Percentiles rank a stretch among this genome's conserved stretches.
These are phyloP conservation scores for Hermaeophaga mercurialis DNA, from an alignment of 2,888 invertebrate genomes.

Conservation along the genomic window DNA sequence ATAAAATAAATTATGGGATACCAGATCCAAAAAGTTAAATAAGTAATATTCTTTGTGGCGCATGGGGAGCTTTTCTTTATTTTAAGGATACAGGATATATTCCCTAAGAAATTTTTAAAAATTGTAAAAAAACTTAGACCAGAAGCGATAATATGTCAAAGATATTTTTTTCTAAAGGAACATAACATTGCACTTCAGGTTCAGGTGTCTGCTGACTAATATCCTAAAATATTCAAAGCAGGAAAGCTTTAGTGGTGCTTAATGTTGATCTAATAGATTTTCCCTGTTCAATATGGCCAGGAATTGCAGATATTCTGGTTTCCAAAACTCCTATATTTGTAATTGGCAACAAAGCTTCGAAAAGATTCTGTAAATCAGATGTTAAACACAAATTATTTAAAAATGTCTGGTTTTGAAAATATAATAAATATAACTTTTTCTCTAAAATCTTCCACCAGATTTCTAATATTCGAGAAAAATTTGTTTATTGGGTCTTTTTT, in stretches of 20 bases:
- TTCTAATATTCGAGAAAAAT: too few relatives aligned
- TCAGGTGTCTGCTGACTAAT: constrained; percentile 76
- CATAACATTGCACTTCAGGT: constrained; percentile 87
- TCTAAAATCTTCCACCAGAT: too few relatives aligned
- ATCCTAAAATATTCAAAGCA: constrained; percentile 73
- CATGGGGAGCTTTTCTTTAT: constrained; percentile 86
- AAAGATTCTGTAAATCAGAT: constrained; percentile 60
- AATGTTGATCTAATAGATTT: constrained; percentile 91
- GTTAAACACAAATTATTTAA: constrained; percentile 67
- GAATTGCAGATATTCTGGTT: constrained; percentile 70
- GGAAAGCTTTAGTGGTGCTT: constrained; percentile 75
- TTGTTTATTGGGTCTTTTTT: too few relatives aligned
- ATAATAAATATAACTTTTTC: too few relatives aligned
- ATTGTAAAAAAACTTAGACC: constrained; percentile 52
- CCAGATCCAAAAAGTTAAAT: constrained; percentile 65
- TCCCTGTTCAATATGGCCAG: constrained; percentile 91
- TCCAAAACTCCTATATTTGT: constrained; percentile 68
- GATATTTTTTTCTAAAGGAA: constrained; percentile 85
- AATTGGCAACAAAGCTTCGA: constrained; percentile 93
- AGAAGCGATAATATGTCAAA: constrained; percentile 75
- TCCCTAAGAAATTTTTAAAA: constrained; percentile 78
- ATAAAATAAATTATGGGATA: constrained; percentile 63
- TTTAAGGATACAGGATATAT: constrained; percentile 77
- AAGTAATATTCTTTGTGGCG: constrained; percentile 81
- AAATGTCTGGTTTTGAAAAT: constrained; percentile 63